Conservation (phyloP, 1,140 invertebrate species). For the Trachymyrmex cornetzi region DNA sequence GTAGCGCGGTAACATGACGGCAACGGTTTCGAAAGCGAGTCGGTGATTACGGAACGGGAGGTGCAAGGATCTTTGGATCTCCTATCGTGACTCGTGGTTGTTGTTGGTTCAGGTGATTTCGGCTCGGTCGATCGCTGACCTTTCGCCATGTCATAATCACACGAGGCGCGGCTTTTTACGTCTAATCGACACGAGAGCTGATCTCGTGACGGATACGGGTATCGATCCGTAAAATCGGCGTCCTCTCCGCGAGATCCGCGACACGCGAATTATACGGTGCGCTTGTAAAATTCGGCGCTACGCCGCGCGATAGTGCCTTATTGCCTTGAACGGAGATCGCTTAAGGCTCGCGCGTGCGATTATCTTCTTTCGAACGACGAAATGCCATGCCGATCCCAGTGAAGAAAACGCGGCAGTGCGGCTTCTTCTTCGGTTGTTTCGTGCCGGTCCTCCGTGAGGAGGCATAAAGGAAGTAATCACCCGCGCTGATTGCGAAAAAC, state of each 20-base stretch:
- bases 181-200: constrained; percentile 20
- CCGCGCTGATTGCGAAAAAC: constrained; percentile 64
- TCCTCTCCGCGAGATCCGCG: background rate
- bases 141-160: constrained; percentile 56
- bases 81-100: constrained; percentile 43
- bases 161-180: constrained; percentile 19
- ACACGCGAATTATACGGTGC: constrained; percentile 35
- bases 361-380: constrained; percentile 59
- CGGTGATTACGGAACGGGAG: constrained; percentile 43
- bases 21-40: constrained; percentile 43
- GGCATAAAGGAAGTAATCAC: constrained; percentile 65
- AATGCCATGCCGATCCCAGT: constrained; percentile 65
- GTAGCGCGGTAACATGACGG: constrained; percentile 55
- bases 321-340: constrained; percentile 42
- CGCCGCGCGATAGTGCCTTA: constrained; percentile 21
- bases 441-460: constrained; percentile 50
- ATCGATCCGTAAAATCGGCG: constrained; percentile 13
- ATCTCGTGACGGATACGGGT: constrained; percentile 18
- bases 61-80: constrained; percentile 22
- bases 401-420: constrained; percentile 44
- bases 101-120: constrained; percentile 52
- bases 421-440: constrained; percentile 47
- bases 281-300: constrained; percentile 42
- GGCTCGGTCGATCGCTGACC: constrained; percentile 49
- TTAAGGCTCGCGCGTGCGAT: constrained; percentile 35